These are phyloP conservation scores for Periplaneta americana DNA, from an alignment of 1,140 invertebrate species.

Conservation along the genomic window DNA sequence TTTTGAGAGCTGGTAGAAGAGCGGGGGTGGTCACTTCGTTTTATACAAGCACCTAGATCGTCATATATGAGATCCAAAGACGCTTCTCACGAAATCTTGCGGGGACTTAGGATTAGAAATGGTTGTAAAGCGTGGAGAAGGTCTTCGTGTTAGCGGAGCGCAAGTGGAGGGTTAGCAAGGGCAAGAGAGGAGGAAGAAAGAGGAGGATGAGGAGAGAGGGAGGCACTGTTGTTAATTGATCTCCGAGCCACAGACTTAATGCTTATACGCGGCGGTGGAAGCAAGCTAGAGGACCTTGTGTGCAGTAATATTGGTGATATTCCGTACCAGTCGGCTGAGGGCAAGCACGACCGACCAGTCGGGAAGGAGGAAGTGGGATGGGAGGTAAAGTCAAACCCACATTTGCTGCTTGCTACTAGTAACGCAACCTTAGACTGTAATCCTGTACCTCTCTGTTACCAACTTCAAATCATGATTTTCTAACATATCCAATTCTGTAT, in stretches of 20 bases:
- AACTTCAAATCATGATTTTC: neutral
- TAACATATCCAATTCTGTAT: too few relatives aligned
- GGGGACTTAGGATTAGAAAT: neutral
- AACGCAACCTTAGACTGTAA: neutral
- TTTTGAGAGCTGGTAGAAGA: too few relatives aligned
- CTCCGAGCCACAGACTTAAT: slow-evolving; percentile 12
- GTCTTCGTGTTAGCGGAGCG: neutral
- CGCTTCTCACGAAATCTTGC: neutral
- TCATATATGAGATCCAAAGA: neutral
- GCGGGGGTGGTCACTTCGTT: neutral
- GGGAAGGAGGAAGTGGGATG: neutral
- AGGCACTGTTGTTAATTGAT: slow-evolving; percentile 15
- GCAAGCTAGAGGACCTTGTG: neutral
- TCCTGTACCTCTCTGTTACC: neutral
- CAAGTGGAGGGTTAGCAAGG: neutral
- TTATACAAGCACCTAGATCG: neutral
- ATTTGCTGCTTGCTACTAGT: too few relatives aligned
- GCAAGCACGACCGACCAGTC: neutral
- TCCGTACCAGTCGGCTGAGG: slow-evolving; percentile 1
- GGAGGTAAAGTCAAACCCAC: neutral
- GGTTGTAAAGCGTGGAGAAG: neutral
- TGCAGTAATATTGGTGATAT: slow-evolving; percentile 9
- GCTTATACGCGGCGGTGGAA: neutral
- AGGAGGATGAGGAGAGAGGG: neutral
- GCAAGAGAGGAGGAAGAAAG: neutral